These are phyloP conservation scores for Trinorchestia longiramus DNA, from an alignment of 1,140 invertebrate species.

Conservation along the genomic window DNA sequence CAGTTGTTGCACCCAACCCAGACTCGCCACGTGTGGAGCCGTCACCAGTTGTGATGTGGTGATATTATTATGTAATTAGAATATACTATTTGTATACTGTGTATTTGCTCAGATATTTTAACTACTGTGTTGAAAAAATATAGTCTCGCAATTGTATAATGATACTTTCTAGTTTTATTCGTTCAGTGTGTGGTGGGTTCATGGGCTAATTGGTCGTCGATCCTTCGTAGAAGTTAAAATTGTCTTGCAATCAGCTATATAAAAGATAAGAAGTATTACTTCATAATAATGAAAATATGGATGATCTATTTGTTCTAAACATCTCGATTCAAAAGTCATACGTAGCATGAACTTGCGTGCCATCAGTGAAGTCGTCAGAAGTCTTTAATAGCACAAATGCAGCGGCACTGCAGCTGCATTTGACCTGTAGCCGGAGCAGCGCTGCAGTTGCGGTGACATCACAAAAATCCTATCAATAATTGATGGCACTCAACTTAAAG, in stretches of 20 bases:
- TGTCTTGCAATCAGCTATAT: background rate
- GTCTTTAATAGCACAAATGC: background rate
- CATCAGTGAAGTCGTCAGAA: background rate
- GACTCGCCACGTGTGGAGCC: too few species aligned
- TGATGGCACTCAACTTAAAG: background rate
- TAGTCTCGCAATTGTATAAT: too few species aligned
- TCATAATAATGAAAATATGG: background rate
- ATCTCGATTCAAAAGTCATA: background rate
- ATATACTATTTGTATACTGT: too few species aligned
- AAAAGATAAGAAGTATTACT: background rate
- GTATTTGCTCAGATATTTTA: too few species aligned
- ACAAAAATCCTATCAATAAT: background rate
- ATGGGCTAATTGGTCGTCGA: too few species aligned
- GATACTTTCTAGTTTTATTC: too few species aligned
- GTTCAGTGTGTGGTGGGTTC: too few species aligned
- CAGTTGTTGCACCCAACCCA: too few species aligned
- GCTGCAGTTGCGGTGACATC: background rate
- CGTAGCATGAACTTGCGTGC: background rate
- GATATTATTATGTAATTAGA: too few species aligned
- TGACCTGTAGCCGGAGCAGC: background rate
- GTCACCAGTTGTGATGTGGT: too few species aligned
- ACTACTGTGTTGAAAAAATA: too few species aligned
- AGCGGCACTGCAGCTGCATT: background rate
- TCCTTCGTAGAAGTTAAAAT: too few species aligned
- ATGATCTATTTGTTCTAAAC: background rate